Percentiles rank a stretch among this genome's conserved stretches.
These are phyloP conservation scores for Poecilia picta DNA, from an alignment of 2,797 vertebrate genomes.

Conservation along the genomic window DNA sequence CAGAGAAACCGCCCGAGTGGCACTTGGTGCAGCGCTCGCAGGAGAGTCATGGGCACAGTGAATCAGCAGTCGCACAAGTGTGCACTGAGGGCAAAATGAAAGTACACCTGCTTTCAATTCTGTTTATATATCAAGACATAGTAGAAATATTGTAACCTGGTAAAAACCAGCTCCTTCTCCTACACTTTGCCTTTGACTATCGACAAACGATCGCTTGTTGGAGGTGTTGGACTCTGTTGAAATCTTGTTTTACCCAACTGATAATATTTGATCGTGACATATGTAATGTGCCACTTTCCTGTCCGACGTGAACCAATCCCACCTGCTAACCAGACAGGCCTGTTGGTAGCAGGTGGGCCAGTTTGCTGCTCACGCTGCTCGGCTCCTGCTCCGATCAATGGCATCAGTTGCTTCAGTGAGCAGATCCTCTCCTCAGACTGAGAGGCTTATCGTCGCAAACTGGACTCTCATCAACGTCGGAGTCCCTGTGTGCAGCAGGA, in stretches of 20 bases:
- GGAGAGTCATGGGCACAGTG: not conserved
- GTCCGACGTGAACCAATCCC: not conserved
- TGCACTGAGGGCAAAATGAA: not conserved
- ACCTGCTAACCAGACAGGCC: constrained; percentile 7
- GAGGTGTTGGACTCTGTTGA: too few relatives aligned
- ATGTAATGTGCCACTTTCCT: not conserved
- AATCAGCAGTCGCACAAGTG: not conserved
- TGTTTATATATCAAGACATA: not conserved
- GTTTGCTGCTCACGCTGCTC: constrained; percentile 35
- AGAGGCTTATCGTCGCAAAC: constrained; percentile 16
- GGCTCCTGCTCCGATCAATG: constrained; percentile 44
- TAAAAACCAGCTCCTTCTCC: too few relatives aligned
- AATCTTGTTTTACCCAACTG: too few relatives aligned
- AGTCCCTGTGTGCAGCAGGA: not conserved
- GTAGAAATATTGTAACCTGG: too few relatives aligned
- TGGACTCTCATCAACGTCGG: constrained; percentile 7
- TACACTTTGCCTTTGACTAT: too few relatives aligned
- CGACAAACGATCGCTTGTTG: too few relatives aligned
- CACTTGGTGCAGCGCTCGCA: constrained; percentile 6
- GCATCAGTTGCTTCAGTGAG: constrained; percentile 35
- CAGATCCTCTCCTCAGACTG: constrained; percentile 33
- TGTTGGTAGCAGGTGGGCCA: constrained; percentile 28
- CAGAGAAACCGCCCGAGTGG: constrained; percentile 10
- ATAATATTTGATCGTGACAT: too few relatives aligned
- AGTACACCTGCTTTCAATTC: not conserved